Conservation (phyloP, 1,140 invertebrate genomes). For the Prorops nasuta region DNA sequence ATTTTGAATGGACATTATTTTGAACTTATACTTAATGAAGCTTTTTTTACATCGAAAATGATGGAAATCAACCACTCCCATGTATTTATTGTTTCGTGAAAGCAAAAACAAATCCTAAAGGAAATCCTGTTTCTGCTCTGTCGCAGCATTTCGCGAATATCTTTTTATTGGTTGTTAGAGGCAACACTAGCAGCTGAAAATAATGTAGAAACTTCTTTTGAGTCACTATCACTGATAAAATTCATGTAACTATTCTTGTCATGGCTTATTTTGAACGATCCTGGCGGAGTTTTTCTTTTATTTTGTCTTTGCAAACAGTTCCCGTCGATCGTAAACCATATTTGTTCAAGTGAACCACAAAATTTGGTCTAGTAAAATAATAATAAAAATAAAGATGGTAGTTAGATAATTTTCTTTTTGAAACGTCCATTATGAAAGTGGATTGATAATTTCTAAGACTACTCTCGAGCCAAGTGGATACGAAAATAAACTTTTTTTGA, state of each 20-base stretch:
- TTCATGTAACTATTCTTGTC: constrained; percentile 16
- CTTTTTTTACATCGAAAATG: constrained; percentile 10
- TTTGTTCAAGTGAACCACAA: constrained; percentile 12
- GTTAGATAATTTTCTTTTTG: constrained; percentile 11
- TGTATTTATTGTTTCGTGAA: constrained; percentile 8
- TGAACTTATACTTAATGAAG: constrained; percentile 3
- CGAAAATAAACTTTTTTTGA: not conserved
- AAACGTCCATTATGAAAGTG: constrained; percentile 5
- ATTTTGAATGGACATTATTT: constrained; percentile 2
- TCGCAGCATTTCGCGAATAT: constrained; percentile 6
- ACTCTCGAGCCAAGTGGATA: constrained; percentile 8
- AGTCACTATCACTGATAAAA: constrained; percentile 12
- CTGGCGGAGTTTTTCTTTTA: constrained; percentile 14
- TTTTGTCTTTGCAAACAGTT: constrained; percentile 8
- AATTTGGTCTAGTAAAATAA: constrained; percentile 14
- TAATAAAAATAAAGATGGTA: constrained; percentile 15
- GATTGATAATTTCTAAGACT: constrained; percentile 6
- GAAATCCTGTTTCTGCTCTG: constrained; percentile 2
- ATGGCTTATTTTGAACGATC: constrained; percentile 4
- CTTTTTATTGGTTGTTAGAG: constrained; percentile 9
- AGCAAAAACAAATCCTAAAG: constrained; percentile 5
- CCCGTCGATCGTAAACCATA: constrained; percentile 11
- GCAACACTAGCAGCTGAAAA: constrained; percentile 3
- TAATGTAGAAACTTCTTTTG: too few species aligned
- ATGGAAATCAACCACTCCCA: constrained; percentile 6